Percentiles rank a stretch among this genome's conserved stretches.
phyloP scores from a whole-genome alignment of 2,888 invertebrate species.

The Hemicrepidius hirtus region DNA sequence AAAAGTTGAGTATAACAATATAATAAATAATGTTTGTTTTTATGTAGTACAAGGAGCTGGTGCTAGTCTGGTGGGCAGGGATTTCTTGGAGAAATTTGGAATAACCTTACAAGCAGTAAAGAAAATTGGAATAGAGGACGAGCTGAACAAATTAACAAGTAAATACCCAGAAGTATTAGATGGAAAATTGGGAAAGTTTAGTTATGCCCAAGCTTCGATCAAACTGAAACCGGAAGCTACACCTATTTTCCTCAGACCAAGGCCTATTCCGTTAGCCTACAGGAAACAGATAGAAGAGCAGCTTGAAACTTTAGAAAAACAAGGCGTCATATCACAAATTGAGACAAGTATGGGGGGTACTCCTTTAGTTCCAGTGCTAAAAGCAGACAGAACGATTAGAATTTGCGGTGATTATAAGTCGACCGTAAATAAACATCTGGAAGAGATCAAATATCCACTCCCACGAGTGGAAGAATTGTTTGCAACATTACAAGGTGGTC shows the following conservation, averaged over 20 bases:
- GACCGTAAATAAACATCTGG: conserved; percentile 3
- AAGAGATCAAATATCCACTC: conserved; percentile 39
- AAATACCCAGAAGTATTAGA: too few species aligned
- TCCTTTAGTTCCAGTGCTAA: conserved; percentile 47
- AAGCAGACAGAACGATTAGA: neutral
- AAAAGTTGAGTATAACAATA: conserved; percentile 15
- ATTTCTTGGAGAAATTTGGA: conserved; percentile 30
- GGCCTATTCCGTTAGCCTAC: conserved; percentile 41
- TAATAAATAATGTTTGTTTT: conserved; percentile 19
- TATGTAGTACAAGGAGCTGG: conserved; percentile 18
- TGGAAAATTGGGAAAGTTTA: too few species aligned
- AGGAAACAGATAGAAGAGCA: conserved; percentile 50
- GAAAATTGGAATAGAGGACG: too few species aligned
- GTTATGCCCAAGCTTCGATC: too few species aligned
- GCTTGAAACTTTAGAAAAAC: conserved; percentile 45
- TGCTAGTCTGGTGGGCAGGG: conserved; percentile 34
- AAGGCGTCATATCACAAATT: conserved; percentile 51
- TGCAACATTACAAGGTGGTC: conserved; percentile 46
- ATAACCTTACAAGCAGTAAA: neutral
- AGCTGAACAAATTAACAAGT: too few species aligned
- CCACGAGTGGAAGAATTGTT: conserved; percentile 48
- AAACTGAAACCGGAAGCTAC: neutral
- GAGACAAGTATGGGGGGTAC: conserved; percentile 52
- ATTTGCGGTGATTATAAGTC: conserved; percentile 18
- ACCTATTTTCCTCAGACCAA: conserved; percentile 43